Evolutionary conservation across 2,113 vertebrate species (phyloP), one percentile per base, ranked within the genome.

Genomic region (Cynocephalus volans): DNA sequence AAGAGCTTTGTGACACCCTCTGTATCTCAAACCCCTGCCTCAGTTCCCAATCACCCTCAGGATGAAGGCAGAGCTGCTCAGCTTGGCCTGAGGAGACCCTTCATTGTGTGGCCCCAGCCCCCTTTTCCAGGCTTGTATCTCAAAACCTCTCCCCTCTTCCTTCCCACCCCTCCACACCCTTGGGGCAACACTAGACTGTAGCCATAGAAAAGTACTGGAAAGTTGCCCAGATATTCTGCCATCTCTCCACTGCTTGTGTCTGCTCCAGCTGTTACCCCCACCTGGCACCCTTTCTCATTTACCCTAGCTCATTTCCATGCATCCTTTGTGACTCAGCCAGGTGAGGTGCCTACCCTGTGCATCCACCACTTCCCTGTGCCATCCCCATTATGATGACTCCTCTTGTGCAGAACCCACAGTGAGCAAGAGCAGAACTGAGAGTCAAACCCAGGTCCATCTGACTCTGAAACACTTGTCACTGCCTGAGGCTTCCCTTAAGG

Each of bases 151-250:
- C 60, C 33, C 26, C 14, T 11, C 3, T 2, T 48, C 33, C 8
- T 14, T 7, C 2, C 1, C 1, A 33, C 3, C 60, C 33, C 8
- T 14, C 7, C 2, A 2, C 1, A 33, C n/a, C 11, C 10, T 23
- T 3, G 9, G 28, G 31, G 52, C 33, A 26, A 69, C 15, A 8
- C 19, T 3, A 23, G 23, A 0, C n/a, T 9, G 0, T 2, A 45
- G 28, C 48, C 48, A 8, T 24, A 0, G 62, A 48, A 31, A 69
- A 45, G 31, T 3, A 1, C 62, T 31, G 62, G 83, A 48, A 18
- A 12, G 2, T 9, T 2, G 14, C 36, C 70, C 31, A 5, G 36
- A 26, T 31, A 4, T 21, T 41, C 54, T 73, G 73, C 65, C 54
- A 15, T 28, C 67, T 62, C 41, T 11, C 64, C 88, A 17, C 7